phyloP scores from a whole-genome alignment of 2,113 vertebrate genomes.

The Calypte anna region DNA sequence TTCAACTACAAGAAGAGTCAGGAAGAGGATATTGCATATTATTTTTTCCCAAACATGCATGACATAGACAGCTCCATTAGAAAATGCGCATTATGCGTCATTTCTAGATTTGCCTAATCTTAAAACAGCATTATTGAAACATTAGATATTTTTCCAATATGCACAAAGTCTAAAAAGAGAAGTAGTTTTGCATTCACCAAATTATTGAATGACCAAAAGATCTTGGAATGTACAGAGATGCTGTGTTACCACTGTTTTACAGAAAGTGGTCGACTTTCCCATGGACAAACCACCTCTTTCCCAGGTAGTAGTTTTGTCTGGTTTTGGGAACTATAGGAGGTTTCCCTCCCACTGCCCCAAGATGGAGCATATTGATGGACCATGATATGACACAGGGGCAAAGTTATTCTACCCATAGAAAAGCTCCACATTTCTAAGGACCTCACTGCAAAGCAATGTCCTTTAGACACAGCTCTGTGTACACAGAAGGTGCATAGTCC shows the following conservation, averaged over 20 bases:
- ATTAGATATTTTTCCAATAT: rapidly evolving
- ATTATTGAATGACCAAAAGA: neutral
- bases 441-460: neutral
- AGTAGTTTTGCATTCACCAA: neutral
- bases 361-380: neutral
- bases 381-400: neutral
- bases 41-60: neutral
- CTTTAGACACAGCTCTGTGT: neutral
- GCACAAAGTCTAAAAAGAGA: neutral
- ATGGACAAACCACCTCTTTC: neutral
- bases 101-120: neutral
- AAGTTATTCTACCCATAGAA: neutral
- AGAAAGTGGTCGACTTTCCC: neutral
- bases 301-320: neutral
- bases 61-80: neutral
- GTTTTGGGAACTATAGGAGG: neutral
- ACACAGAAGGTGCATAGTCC: neutral
- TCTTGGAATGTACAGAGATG: neutral
- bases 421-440: neutral
- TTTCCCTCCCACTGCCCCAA: neutral
- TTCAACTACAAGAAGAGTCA: neutral
- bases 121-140: neutral
- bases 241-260: neutral
- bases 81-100: neutral
- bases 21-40: neutral